Base-by-base conservation (phyloP, 2,113 vertebrate genomes). In the Chionis minor region DNA sequence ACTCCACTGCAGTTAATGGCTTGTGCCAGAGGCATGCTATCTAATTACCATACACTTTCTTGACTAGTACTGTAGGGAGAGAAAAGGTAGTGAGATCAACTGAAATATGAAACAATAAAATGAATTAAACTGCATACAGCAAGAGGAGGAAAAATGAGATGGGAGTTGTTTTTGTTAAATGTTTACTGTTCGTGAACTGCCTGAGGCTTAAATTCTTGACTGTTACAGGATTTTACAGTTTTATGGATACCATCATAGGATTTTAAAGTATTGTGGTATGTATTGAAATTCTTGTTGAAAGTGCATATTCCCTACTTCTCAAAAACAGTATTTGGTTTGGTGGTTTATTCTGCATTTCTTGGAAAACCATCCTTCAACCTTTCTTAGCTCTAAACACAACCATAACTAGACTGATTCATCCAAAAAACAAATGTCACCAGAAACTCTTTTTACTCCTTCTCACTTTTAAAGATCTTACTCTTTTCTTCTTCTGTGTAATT, bases 91-190 rank as follows among this genome's bases (percentile, higher is more conserved):
- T 80, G 81, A 47, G 19, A 96, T 90, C 73, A 54, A 33, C 47
- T 51, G 47, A 72, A 89, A 97, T 87, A 96, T 54, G 62, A 91
- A 90, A 90, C 77, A 94, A 91, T 87, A 77, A 93, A 94, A 91
- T 3, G 7, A 73, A 88, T 79, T 54, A 72, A 78, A 75, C 55
- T 69, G 20, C 49, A 70, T 6, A 55, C 3, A 58, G 24, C 2
- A 86, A 78, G 65, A 86, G 18, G 10, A 55, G 79, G 51, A 19
- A 69, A 89, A 54, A 82, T 72, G 52, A 59, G 66, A 66, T 32
- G 47, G 66, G 56, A 86, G 70, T 26, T 86, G 35, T 23, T 54
- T 89, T 83, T 81, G 55, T 62, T 91, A 88, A 94, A 92, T 62
- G 69, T 92, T 75, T 86, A 81, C 32, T 47, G 40, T 72, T 96